phyloP scores from a whole-genome alignment of 1,140 invertebrate genomes.

The Trissolcus basalis region DNA sequence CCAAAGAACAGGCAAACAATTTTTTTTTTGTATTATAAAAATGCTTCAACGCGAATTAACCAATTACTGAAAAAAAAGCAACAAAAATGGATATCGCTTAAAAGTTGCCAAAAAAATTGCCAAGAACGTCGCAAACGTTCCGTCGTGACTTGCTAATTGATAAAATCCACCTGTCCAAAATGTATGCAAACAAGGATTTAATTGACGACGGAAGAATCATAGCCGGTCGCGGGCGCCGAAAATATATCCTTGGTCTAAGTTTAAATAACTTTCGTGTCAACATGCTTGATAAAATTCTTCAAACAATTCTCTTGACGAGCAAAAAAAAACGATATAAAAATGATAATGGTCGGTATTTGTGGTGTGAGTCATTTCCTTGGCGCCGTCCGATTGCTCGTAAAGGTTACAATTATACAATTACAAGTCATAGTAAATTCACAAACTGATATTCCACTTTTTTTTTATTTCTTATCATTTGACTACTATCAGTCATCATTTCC shows the following conservation, averaged over 20 bases:
- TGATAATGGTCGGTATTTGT: slow-evolving; percentile 36
- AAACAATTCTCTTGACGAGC: slow-evolving; percentile 27
- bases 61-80: neutral
- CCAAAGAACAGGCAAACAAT: slow-evolving; percentile 7
- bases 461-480: slow-evolving; percentile 8
- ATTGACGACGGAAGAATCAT: slow-evolving; percentile 4
- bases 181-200: neutral
- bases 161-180: no score
- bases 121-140: no score
- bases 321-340: slow-evolving; percentile 33
- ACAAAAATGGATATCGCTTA: no score
- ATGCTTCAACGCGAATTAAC: neutral
- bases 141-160: no score
- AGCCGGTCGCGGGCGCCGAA: neutral
- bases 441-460: neutral
- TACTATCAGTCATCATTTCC: slow-evolving; percentile 2
- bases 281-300: slow-evolving; percentile 48
- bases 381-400: slow-evolving; percentile 34
- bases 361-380: slow-evolving; percentile 42
- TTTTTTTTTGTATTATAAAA: neutral
- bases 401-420: slow-evolving; percentile 39
- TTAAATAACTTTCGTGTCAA: slow-evolving; percentile 37
- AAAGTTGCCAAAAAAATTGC: no score
- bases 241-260: slow-evolving; percentile 8
- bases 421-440: slow-evolving; percentile 21